Conservation (phyloP, 2,888 invertebrate genomes). For the Torymus texanus region DNA sequence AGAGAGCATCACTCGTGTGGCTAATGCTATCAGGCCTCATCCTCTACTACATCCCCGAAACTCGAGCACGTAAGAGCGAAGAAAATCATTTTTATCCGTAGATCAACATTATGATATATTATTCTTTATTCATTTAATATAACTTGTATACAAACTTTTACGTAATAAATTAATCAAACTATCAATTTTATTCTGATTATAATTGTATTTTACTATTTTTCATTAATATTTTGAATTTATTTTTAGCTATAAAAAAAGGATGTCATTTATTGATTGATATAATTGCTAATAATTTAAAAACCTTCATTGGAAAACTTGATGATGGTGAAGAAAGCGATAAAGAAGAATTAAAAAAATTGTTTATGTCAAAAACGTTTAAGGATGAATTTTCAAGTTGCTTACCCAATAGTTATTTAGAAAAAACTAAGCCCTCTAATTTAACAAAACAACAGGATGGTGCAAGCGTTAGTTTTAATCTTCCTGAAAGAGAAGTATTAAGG, state of each 20-base stretch:
- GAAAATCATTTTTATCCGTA: constrained; percentile 12
- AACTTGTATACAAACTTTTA: too few species aligned
- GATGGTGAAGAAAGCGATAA: neutral
- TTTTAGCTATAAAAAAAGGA: constrained; percentile 63
- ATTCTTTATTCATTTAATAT: too few species aligned
- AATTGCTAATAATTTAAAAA: constrained; percentile 64
- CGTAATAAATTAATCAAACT: too few species aligned
- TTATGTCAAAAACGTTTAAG: neutral
- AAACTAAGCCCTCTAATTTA: neutral
- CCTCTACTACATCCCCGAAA: constrained; percentile 67
- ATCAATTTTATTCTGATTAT: too few species aligned
- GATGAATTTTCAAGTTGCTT: neutral
- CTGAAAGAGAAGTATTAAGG: constrained; percentile 5
- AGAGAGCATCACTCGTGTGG: constrained; percentile 60
- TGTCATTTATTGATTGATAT: constrained; percentile 65
- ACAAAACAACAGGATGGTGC: neutral
- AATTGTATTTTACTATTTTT: too few species aligned
- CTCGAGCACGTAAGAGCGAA: constrained; percentile 66
- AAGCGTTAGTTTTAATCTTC: constrained; percentile 10
- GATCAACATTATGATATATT: too few species aligned
- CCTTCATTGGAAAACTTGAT: constrained; percentile 14
- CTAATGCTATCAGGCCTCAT: constrained; percentile 62
- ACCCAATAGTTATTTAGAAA: neutral
- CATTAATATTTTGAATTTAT: too few species aligned
- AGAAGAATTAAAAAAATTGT: neutral